Conservation (phyloP, 2,888 invertebrate genomes). For the Orthonychiurus folsomi region DNA sequence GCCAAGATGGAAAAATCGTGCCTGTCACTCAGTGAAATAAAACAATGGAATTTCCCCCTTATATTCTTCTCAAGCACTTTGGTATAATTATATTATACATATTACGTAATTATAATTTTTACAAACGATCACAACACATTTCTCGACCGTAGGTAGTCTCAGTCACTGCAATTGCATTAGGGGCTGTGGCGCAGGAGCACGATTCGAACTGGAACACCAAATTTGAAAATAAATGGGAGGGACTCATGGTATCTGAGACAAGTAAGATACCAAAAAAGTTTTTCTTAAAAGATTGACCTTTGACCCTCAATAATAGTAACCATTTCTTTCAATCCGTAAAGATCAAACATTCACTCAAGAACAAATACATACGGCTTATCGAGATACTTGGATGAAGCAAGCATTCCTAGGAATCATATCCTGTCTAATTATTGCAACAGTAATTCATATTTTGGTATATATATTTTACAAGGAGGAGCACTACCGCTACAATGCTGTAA, state of each 20-base stretch:
- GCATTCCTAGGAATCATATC: not conserved
- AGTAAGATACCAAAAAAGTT: too few relatives aligned
- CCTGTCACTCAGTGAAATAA: too few relatives aligned
- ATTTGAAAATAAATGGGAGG: too few relatives aligned
- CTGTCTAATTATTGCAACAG: not conserved
- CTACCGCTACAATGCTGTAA: not conserved
- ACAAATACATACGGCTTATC: not conserved
- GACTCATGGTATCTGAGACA: not conserved
- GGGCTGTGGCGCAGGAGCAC: not conserved
- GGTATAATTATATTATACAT: not conserved
- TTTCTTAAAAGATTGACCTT: too few relatives aligned
- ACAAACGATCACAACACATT: not conserved
- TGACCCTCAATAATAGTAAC: too few relatives aligned
- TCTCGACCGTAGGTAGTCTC: not conserved
- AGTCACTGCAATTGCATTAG: not conserved
- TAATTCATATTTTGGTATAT: not conserved
- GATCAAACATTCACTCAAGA: not conserved
- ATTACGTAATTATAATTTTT: too few relatives aligned
- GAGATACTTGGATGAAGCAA: not conserved
- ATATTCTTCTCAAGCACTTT: not conserved
- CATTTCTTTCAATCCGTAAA: too few relatives aligned
- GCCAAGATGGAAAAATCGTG: too few relatives aligned
- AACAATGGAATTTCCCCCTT: not conserved
- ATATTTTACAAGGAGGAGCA: not conserved
- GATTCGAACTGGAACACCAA: not conserved